These are phyloP conservation scores for Orientallactaga bullata DNA, from an alignment of 2,113 vertebrate species.

Conservation along the genomic window DNA sequence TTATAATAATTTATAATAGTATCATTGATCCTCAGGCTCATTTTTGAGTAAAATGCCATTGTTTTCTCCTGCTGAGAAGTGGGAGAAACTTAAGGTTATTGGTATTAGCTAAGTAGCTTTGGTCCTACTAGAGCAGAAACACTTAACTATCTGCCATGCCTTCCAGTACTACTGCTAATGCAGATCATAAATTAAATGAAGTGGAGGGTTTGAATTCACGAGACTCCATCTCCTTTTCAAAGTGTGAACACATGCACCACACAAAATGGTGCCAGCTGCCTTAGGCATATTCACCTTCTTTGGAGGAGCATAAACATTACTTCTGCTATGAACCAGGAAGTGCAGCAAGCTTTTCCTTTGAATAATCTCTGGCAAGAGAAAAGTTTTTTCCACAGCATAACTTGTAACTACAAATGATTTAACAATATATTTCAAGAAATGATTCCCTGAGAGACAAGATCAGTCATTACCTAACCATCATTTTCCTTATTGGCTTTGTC, in stretches of 20 bases:
- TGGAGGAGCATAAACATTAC: background rate
- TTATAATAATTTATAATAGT: background rate
- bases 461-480: background rate
- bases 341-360: background rate
- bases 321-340: background rate
- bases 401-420: conserved; percentile 59
- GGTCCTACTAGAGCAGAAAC: background rate
- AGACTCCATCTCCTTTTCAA: background rate
- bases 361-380: conserved; percentile 12
- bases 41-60: background rate
- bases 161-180: background rate
- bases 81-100: background rate
- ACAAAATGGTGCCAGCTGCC: background rate
- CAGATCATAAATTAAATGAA: background rate
- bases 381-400: conserved; percentile 27
- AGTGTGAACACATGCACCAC: background rate
- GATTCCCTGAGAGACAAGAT: conserved; percentile 3
- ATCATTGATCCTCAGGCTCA: background rate
- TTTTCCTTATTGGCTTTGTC: background rate
- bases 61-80: background rate
- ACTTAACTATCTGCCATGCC: background rate
- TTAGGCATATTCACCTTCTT: background rate
- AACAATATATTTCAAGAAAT: conserved; percentile 10
- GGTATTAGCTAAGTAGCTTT: background rate
- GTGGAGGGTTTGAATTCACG: background rate